A percentile compares a stretch with the other conserved stretches of the same genome.
Conservation (phyloP, 92 coral and sea anemone genomes). For the Phenganax stokvisi region DNA sequence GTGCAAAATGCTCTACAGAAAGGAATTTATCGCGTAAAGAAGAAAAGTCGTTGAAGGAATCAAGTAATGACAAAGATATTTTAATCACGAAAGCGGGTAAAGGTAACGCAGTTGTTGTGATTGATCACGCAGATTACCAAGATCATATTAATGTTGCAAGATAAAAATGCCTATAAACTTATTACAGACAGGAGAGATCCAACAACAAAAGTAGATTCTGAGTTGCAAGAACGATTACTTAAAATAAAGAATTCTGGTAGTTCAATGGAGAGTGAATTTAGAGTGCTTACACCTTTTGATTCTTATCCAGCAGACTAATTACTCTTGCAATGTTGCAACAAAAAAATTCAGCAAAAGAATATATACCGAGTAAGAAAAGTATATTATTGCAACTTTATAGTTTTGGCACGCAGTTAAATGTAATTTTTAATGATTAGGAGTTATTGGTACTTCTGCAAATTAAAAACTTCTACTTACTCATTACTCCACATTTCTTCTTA, state of each 20-base stretch:
- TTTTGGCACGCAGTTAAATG: too few species aligned
- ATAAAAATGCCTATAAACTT: conserved; percentile 2
- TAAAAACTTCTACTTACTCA: too few species aligned
- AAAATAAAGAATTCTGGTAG: not conserved
- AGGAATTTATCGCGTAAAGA: not conserved
- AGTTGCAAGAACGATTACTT: not conserved
- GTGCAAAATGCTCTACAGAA: too few species aligned
- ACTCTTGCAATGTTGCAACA: too few species aligned
- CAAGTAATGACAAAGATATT: conserved; percentile 16
- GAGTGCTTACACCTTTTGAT: not conserved
- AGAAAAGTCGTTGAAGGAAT: not conserved
- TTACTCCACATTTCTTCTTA: too few species aligned
- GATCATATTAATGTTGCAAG: conserved; percentile 2
- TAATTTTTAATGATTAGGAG: too few species aligned
- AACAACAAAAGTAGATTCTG: conserved; percentile 7
- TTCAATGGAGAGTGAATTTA: not conserved
- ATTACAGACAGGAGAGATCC: conserved; percentile 23
- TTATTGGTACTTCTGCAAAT: too few species aligned
- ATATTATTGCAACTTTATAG: too few species aligned
- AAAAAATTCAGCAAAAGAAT: too few species aligned
- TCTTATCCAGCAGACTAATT: too few species aligned
- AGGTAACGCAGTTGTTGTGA: conserved; percentile 26
- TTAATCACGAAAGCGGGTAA: conserved; percentile 14
- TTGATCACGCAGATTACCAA: not conserved
- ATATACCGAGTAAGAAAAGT: too few species aligned